Evolutionary conservation across 2,113 vertebrate genomes (phyloP).

Genomic region (Scomber scombrus): DNA sequence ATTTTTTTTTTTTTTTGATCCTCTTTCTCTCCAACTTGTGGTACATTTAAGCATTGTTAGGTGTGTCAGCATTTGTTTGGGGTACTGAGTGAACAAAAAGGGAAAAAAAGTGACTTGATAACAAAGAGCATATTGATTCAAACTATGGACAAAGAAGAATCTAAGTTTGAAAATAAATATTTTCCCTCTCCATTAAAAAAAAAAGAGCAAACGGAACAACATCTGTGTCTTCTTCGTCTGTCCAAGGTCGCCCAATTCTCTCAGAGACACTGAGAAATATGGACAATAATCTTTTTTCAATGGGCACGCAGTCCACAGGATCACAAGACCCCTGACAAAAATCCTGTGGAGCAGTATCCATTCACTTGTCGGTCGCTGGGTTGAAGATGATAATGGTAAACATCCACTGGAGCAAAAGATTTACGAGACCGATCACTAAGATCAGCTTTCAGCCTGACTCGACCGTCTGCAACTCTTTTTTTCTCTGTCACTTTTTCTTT

Average conservation of each 20-base stretch:
- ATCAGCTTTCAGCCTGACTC: conserved; percentile 85
- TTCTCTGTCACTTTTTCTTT: conserved; percentile 56
- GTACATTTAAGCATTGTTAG: conserved; percentile 71
- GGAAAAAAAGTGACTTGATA: conserved; percentile 64
- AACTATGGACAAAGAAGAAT: conserved; percentile 73
- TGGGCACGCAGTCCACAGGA: conserved; percentile 93
- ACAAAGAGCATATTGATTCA: conserved; percentile 72
- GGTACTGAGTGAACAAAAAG: conserved; percentile 66
- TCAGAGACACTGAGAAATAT: conserved; percentile 76
- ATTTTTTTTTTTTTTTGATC: conserved; percentile 43
- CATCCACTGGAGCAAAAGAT: conserved; percentile 90
- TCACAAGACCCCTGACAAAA: conserved; percentile 87
- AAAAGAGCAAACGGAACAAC: conserved; percentile 66
- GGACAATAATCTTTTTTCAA: conserved; percentile 90
- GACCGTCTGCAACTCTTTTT: conserved; percentile 79
- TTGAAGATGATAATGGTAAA: conserved; percentile 88
- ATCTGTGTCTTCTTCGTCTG: conserved; percentile 73
- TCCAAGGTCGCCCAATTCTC: conserved; percentile 71
- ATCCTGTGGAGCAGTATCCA: conserved; percentile 88
- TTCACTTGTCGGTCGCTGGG: conserved; percentile 90
- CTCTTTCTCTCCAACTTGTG: conserved; percentile 57
- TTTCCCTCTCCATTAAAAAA: conserved; percentile 72
- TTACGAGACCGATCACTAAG: conserved; percentile 86
- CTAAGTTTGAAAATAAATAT: conserved; percentile 86
- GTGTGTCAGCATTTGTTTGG: conserved; percentile 70